phyloP scores from a whole-genome alignment of 2,888 invertebrate species.

The Lochmaea capreae region DNA sequence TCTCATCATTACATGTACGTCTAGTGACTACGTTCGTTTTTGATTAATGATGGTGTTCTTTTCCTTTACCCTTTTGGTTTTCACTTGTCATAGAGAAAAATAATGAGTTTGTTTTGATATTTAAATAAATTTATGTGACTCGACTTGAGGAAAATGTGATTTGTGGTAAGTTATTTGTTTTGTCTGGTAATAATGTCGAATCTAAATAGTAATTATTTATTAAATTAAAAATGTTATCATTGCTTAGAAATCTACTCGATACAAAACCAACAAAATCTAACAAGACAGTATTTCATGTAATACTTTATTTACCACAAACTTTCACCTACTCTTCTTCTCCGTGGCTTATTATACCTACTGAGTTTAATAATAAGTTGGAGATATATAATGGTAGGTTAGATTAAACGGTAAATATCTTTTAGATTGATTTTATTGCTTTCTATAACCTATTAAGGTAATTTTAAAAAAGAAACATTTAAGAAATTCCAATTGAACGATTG shows the following conservation, averaged over 20 bases:
- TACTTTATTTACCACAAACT: not conserved
- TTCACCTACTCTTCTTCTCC: not conserved
- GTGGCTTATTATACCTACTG: slow-evolving; percentile 1
- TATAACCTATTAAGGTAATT: not conserved
- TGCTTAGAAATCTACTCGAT: too few relatives aligned
- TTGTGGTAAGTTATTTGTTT: too few relatives aligned
- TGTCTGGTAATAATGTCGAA: too few relatives aligned
- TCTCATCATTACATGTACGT: not conserved
- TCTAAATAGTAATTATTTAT: too few relatives aligned
- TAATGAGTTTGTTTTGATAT: not conserved
- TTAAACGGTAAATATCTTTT: slow-evolving; percentile 9
- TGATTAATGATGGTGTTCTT: not conserved
- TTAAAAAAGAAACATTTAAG: not conserved
- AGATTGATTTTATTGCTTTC: slow-evolving; percentile 9
- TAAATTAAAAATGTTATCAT: too few relatives aligned
- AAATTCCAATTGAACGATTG: too few relatives aligned
- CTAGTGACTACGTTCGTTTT: not conserved
- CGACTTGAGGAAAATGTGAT: too few relatives aligned
- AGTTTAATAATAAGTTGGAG: not conserved
- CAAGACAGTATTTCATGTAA: not conserved
- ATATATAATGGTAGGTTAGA: not conserved
- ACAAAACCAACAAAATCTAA: too few relatives aligned
- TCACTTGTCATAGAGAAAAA: not conserved
- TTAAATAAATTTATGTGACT: not conserved
- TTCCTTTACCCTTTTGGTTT: not conserved